Evolutionary conservation across 1,140 invertebrate genomes (phyloP).

Genomic region (Galendromus occidentalis): DNA sequence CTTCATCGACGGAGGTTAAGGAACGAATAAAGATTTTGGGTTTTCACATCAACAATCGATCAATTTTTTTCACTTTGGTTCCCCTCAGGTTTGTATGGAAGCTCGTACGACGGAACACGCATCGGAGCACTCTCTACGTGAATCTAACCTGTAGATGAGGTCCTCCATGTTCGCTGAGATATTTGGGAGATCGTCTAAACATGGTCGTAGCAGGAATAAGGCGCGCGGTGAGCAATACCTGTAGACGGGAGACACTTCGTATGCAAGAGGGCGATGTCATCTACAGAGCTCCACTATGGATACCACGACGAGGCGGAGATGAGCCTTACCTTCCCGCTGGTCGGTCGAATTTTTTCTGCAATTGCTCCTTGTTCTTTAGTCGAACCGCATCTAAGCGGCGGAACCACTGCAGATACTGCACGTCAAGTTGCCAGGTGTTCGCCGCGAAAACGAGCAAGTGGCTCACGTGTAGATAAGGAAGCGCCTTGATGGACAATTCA

Average conservation of each 20-base stretch:
- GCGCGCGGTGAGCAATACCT: neutral
- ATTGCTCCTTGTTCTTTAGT: constrained; percentile 4
- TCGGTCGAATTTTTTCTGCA: constrained; percentile 2
- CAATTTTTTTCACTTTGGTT: no score
- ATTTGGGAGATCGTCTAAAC: neutral
- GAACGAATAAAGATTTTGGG: no score
- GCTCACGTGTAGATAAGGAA: neutral
- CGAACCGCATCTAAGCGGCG: neutral
- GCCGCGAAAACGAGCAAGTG: neutral
- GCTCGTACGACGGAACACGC: no score
- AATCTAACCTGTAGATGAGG: neutral
- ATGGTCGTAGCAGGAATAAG: neutral
- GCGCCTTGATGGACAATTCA: neutral
- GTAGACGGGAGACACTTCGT: neutral
- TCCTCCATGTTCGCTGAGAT: neutral
- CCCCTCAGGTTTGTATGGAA: no score
- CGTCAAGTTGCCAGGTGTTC: neutral
- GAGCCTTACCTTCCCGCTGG: neutral
- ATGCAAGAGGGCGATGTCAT: neutral
- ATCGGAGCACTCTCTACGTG: no score
- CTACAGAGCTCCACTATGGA: neutral
- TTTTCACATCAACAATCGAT: no score
- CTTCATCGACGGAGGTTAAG: no score
- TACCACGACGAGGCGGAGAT: neutral
- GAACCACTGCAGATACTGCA: constrained; percentile 3